phyloP scores from a whole-genome alignment of 2,113 vertebrate species.

The Nematolebias whitei region DNA sequence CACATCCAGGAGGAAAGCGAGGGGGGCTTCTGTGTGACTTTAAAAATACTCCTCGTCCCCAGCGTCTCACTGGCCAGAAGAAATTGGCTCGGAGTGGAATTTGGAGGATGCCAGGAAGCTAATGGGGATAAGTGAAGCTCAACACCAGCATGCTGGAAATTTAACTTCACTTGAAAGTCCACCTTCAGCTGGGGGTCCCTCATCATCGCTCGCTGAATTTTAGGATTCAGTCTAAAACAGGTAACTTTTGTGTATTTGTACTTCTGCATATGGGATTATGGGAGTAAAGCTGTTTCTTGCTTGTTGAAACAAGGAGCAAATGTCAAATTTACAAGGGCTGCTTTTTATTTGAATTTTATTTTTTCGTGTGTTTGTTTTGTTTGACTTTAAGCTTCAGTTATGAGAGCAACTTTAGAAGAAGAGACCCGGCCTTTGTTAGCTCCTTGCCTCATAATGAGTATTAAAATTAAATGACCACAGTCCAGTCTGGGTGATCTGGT shows the following conservation, averaged over 20 bases:
- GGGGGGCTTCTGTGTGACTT: constrained; percentile 57
- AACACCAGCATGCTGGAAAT: constrained; percentile 64
- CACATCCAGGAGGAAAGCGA: constrained; percentile 31
- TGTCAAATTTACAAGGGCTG: not conserved
- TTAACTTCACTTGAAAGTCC: constrained; percentile 46
- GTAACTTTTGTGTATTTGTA: constrained; percentile 45
- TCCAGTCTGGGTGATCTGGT: constrained; percentile 70
- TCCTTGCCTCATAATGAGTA: constrained; percentile 45
- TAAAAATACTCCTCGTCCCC: constrained; percentile 73
- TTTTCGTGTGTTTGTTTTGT: not conserved
- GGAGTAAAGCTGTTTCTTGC: constrained; percentile 6
- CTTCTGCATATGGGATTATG: not conserved
- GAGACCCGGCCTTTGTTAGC: constrained; percentile 18
- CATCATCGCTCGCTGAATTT: constrained; percentile 7
- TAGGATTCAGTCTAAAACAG: constrained; percentile 28
- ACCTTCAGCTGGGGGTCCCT: constrained; percentile 19
- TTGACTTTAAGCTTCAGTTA: constrained; percentile 16
- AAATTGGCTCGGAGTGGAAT: constrained; percentile 53
- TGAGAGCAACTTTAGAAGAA: not conserved
- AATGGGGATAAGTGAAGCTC: constrained; percentile 72
- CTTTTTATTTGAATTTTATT: constrained; percentile 1
- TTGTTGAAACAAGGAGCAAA: not conserved
- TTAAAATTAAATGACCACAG: constrained; percentile 81
- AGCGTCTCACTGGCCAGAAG: constrained; percentile 48
- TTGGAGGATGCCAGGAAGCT: constrained; percentile 55